Conservation (phyloP, 2,113 vertebrate genomes). For the Macrotus californicus region DNA sequence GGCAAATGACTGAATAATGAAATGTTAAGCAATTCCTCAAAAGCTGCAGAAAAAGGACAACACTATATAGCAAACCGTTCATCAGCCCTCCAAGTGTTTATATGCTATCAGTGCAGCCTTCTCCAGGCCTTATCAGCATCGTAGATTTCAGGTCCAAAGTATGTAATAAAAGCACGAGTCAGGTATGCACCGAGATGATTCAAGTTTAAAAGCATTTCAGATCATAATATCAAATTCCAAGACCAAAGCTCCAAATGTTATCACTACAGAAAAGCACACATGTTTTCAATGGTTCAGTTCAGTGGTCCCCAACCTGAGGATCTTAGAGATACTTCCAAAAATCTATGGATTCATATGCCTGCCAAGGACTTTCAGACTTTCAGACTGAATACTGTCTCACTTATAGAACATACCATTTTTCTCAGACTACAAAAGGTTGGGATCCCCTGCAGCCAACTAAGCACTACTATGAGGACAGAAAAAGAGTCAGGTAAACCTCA, state of each 20-base stretch:
- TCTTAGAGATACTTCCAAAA: slow-evolving; percentile 4
- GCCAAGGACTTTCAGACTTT: background rate
- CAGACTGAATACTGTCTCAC: background rate
- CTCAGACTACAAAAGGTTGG: background rate
- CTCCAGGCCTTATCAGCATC: slow-evolving; percentile 34
- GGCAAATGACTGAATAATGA: slow-evolving; percentile 14
- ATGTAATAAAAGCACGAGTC: slow-evolving; percentile 11
- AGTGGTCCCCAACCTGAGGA: slow-evolving; percentile 8
- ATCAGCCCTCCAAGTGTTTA: background rate
- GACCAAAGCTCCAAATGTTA: slow-evolving; percentile 13
- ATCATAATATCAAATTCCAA: slow-evolving; percentile 31
- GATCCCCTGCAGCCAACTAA: background rate
- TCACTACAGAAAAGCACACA: background rate
- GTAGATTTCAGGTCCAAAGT: slow-evolving; percentile 33
- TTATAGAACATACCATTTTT: background rate
- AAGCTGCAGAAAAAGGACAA: background rate
- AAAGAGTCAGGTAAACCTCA: background rate
- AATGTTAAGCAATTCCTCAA: slow-evolving; percentile 17
- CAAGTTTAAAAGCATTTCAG: slow-evolving; percentile 39
- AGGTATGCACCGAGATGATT: slow-evolving; percentile 36
- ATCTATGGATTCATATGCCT: background rate
- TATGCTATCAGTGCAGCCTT: background rate
- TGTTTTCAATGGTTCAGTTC: slow-evolving; percentile 42
- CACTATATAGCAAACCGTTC: background rate
- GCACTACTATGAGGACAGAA: background rate